Evolutionary conservation across 2,113 vertebrate species (phyloP).

Genomic region (Hippolais icterina): DNA sequence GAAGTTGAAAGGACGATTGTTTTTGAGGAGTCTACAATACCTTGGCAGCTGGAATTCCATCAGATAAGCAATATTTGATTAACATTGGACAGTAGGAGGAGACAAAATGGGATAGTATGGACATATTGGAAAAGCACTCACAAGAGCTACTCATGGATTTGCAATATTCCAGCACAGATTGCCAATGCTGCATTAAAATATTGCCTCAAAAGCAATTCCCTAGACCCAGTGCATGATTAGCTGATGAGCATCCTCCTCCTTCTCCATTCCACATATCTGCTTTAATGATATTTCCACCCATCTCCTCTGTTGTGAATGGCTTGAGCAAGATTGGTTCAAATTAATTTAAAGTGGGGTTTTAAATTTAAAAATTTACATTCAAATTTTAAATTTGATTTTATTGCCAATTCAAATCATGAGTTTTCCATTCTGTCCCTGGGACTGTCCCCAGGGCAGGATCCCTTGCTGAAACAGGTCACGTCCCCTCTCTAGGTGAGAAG

Average conservation of each 20-base stretch:
- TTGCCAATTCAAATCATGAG: background rate
- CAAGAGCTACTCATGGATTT: conserved; percentile 39
- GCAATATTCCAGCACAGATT: conserved; percentile 42
- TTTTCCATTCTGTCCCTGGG: background rate
- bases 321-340: background rate
- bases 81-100: conserved; percentile 45
- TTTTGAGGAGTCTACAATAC: conserved; percentile 3
- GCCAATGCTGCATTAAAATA: conserved; percentile 50
- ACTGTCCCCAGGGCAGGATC: background rate
- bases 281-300: background rate
- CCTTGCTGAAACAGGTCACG: background rate
- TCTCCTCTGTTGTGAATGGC: background rate
- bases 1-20: background rate
- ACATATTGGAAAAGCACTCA: conserved; percentile 50
- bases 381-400: background rate
- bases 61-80: conserved; percentile 56
- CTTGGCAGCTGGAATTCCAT: conserved; percentile 30
- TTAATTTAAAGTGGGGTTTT: background rate
- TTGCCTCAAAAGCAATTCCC: conserved; percentile 53
- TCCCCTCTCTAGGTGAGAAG: background rate
- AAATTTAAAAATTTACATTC: too few relatives aligned
- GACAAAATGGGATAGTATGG: conserved; percentile 27
- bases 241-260: background rate
- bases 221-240: background rate
- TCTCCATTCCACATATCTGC: background rate